Conservation (phyloP, 2,113 vertebrate species). For the Seriola dumerili region DNA sequence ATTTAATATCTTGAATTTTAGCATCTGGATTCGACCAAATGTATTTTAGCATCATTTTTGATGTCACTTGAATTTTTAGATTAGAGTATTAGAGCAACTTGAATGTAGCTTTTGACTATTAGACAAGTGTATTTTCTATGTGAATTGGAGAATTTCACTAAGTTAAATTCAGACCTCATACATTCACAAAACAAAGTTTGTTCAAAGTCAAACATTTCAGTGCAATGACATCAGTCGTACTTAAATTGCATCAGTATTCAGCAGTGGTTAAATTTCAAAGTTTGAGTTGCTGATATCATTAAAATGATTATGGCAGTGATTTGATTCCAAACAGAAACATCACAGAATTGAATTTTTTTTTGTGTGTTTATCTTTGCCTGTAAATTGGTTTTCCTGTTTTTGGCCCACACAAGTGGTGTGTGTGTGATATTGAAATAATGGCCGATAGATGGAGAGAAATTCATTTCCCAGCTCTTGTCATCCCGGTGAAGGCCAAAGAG, state of each 20-base stretch:
- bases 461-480: conserved; percentile 61
- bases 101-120: too few relatives aligned
- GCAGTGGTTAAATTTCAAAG: neutral
- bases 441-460: conserved; percentile 61
- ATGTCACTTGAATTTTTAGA: neutral
- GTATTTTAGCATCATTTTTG: too few relatives aligned
- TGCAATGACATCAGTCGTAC: neutral
- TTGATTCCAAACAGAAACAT: conserved; percentile 8
- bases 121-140: neutral
- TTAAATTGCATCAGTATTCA: neutral
- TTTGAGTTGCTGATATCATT: neutral
- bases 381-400: conserved; percentile 52
- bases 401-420: conserved; percentile 35
- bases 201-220: neutral
- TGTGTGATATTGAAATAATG: conserved; percentile 65
- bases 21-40: too few relatives aligned
- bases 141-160: neutral
- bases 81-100: neutral
- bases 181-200: neutral
- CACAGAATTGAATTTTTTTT: conserved; percentile 1
- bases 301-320: neutral
- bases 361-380: conserved; percentile 22
- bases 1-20: too few relatives aligned
- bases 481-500: conserved; percentile 50
- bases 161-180: too few relatives aligned